Conservation (phyloP, 2,888 invertebrate species). For the Drosophila dives region DNA sequence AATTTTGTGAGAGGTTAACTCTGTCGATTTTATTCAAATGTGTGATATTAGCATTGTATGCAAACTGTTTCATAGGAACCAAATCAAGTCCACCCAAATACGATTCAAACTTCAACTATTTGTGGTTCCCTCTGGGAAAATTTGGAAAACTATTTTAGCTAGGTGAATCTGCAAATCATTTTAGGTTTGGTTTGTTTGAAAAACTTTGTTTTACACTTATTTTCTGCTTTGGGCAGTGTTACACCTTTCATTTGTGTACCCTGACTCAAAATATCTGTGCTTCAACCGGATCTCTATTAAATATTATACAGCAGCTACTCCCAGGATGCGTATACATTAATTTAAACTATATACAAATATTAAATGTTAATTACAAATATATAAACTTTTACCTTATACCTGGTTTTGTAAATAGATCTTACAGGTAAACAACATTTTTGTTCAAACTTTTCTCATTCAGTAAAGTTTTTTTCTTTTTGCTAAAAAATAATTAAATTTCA, state of each 20-base stretch:
- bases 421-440: conserved; percentile 23
- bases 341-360: not conserved
- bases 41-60: conserved; percentile 8
- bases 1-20: conserved; percentile 22
- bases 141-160: conserved; percentile 58
- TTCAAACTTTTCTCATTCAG: conserved; percentile 14
- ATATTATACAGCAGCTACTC: not conserved
- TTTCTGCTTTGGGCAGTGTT: conserved; percentile 5
- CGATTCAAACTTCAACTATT: conserved; percentile 38
- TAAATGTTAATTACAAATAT: not conserved
- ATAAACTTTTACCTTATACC: conserved; percentile 28
- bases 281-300: not conserved
- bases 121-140: conserved; percentile 33
- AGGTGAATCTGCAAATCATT: conserved; percentile 62
- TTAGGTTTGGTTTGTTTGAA: conserved; percentile 45
- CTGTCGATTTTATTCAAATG: conserved; percentile 18
- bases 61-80: conserved; percentile 25
- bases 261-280: not conserved
- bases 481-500: conserved; percentile 12
- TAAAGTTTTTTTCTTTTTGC: not conserved
- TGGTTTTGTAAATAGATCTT: conserved; percentile 52
- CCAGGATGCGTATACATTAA: not conserved
- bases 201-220: conserved; percentile 45
- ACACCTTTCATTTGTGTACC: conserved; percentile 20
- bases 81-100: conserved; percentile 48